Evolutionary conservation across 2,113 vertebrate species (phyloP), one percentile per base, ranked within the genome.

Genomic region (Clinocottus analis): DNA sequence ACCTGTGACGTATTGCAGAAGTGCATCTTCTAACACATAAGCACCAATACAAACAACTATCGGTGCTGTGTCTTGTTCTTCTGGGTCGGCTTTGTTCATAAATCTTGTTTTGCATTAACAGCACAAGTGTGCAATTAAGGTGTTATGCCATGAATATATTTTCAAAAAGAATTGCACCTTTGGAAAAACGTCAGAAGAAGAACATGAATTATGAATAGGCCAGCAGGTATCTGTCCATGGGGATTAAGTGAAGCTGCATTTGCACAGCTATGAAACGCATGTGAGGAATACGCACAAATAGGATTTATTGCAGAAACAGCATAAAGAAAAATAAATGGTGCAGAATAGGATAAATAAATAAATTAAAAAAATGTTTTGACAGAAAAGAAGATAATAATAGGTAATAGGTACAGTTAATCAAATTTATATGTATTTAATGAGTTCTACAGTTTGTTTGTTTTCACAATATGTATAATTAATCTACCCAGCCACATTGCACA

Each of bases 241-340:
- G 75, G 83, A 87, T 86, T 79, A 89, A 41, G 37, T n/a, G 27
- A n/a, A 59, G 62, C 55, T 74, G 49, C 41, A 49, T 78, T 81
- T 75, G 67, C 47, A 65, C 17, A 43, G 62, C 41, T 43, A 51
- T 59, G 64, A 80, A 77, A 71, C 43, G 53, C 68, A 60, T 58
- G 66, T 63, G 58, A 78, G 79, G 55, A 67, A 77, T 37, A 63
- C 43, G 61, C 17, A 68, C 39, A 77, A 73, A 80, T 63, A 16
- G 21, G 69, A 78, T 41, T 41, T 65, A 70, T 62, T 65, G 75
- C 29, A 61, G 49, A 85, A 80, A 74, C 31, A 76, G 59, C 68
- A 58, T 37, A 33, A 33, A 70, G 51, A 23, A 77, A 62, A 72
- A 82, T 61, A 59, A 29, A 1, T 2, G 29, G 11, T 39, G 16